phyloP scores from a whole-genome alignment of 2,113 vertebrate genomes.

The Euleptes europaea region DNA sequence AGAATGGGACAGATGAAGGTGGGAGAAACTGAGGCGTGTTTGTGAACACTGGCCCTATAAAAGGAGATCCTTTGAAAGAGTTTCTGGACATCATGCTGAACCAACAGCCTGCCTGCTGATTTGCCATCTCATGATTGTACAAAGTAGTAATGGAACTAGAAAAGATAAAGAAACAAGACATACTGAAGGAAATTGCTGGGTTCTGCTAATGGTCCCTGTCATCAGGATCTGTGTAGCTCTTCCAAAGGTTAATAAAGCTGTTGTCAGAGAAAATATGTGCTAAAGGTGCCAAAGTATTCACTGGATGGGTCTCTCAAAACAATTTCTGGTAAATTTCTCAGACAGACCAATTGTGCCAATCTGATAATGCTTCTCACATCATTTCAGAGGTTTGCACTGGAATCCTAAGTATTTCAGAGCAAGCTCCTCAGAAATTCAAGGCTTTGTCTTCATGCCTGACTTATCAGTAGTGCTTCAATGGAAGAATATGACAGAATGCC shows the following conservation, averaged over 20 bases:
- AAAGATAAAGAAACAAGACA: neutral
- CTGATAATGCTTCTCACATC: neutral
- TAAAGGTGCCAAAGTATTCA: neutral
- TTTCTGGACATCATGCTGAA: too few species aligned
- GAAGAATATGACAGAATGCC: too few species aligned
- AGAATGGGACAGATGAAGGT: neutral
- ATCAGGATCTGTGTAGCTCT: neutral
- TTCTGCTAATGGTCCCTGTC: neutral
- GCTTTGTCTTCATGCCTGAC: neutral
- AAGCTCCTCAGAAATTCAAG: neutral
- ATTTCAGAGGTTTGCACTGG: neutral
- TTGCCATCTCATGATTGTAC: neutral
- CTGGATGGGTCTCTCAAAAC: neutral
- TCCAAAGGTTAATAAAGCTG: neutral
- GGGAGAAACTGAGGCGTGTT: neutral
- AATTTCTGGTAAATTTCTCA: neutral
- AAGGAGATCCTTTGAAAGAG: too few species aligned
- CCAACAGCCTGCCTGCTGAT: neutral
- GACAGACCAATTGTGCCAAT: neutral
- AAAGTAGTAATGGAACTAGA: neutral
- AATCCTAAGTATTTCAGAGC: neutral
- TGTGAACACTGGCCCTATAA: neutral
- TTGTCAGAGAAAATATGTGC: neutral
- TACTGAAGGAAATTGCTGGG: neutral
- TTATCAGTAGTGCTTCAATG: too few species aligned